These are phyloP conservation scores for Callinectes sapidus DNA, from an alignment of 2,888 invertebrate species.

Conservation along the genomic window DNA sequence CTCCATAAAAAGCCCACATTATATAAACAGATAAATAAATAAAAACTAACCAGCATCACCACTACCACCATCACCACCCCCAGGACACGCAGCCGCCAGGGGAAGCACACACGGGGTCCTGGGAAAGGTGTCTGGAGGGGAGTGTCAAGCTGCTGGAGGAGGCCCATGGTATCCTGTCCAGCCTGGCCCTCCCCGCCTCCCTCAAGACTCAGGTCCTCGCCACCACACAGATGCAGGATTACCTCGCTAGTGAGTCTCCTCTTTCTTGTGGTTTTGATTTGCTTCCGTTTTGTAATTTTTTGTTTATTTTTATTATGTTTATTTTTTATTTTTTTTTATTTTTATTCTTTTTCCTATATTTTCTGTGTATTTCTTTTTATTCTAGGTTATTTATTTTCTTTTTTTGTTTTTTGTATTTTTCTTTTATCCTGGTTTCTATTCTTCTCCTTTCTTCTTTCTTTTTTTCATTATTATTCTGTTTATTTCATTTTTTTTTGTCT, in stretches of 20 bases:
- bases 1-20: too few relatives aligned
- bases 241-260: constrained; percentile 51
- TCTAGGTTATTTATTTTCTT: too few relatives aligned
- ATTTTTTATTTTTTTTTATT: neutral
- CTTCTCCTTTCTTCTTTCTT: too few relatives aligned
- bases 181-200: neutral
- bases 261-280: neutral
- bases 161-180: constrained; percentile 28
- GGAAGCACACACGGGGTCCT: constrained; percentile 64
- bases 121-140: constrained; percentile 60
- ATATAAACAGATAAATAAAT: too few relatives aligned
- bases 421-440: too few relatives aligned
- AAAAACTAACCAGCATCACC: neutral
- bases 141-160: constrained; percentile 41
- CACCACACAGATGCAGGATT: constrained; percentile 68
- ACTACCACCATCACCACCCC: neutral
- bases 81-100: constrained; percentile 45
- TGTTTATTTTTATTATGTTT: neutral
- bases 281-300: too few relatives aligned
- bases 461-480: too few relatives aligned
- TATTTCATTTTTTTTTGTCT: too few relatives aligned
- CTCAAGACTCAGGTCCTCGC: constrained; percentile 57
- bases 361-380: too few relatives aligned
- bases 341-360: neutral
- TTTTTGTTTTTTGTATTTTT: too few relatives aligned